Evolutionary conservation across 2,888 invertebrate genomes (phyloP), one percentile per base, ranked within the genome.

Genomic region (Monochamus alternatus): DNA sequence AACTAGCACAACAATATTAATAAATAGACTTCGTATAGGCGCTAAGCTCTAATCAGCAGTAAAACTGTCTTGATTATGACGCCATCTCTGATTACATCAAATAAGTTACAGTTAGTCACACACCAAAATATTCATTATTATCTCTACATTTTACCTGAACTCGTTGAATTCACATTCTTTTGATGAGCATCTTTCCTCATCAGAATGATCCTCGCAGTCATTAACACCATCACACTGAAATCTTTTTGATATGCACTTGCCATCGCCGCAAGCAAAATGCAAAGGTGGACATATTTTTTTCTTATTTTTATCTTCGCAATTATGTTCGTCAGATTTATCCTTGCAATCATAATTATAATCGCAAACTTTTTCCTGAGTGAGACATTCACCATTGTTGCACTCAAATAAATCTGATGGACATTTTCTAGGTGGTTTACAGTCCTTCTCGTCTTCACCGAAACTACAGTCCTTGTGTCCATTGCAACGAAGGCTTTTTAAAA

Each of bases 291-390:
- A 92, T 58, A 2, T 60, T 30, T 60, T 55, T 52, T 67, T 76
- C 8, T 69, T 80, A 59, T 81, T 82, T 5, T 75, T 66, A 44
- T 84, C 82, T 22, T 89, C 83, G 78, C 92, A 92, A 76, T 90
- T 87, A 8, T 88, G 85, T 81, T 93, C 93, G 83, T 93, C 93
- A 0, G 92, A 92, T 44, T 87, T 88, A 83, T 93, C 93, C 0
- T 78, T 76, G 80, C 93, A 93, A 80, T 93, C 91, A 69, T 85
- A 89, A 51, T 88, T 84, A 1, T 88, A 88, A 83, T 93, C 90
- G 81, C 93, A 93, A 3, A 90, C 90, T 58, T 86, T 81, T 38
- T 84, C 74, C 44, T 81, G 80, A 67, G 73, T 52, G 66, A 84
- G 82, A 60, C 84, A 84, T n/a, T 80, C 87, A 0, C 91, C 91